phyloP scores from a whole-genome alignment of 2,888 invertebrate genomes.

The Trissolcus brochymenae region DNA sequence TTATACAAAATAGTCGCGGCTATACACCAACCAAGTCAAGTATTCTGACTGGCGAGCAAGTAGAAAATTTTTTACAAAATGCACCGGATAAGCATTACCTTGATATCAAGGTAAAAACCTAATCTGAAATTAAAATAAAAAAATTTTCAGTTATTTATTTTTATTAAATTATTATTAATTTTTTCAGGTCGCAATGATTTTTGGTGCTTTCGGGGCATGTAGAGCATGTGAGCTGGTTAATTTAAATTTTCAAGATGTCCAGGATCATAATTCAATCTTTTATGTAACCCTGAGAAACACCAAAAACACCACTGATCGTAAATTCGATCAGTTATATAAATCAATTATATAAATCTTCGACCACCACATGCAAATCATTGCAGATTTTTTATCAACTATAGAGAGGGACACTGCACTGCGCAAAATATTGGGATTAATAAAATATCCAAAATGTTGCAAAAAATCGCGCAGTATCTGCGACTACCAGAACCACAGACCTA shows the following conservation, averaged over 20 bases:
- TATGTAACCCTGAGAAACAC: background rate
- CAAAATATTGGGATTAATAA: background rate
- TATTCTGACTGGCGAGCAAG: background rate
- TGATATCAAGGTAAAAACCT: background rate
- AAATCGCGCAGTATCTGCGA: background rate
- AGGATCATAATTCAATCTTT: background rate
- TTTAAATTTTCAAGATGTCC: background rate
- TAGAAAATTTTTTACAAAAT: background rate
- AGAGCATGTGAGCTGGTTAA: background rate
- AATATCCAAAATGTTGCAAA: background rate
- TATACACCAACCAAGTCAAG: background rate
- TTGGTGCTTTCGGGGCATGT: background rate
- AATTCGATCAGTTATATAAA: background rate
- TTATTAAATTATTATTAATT: background rate
- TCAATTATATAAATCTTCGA: background rate
- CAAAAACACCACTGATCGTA: background rate
- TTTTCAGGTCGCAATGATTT: background rate
- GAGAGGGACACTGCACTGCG: background rate
- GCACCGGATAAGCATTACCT: background rate
- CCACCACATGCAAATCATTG: background rate
- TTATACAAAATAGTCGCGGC: background rate
- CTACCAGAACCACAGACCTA: background rate
- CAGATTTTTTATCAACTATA: background rate
- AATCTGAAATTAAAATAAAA: background rate
- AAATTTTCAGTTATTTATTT: too few species aligned